Conservation (phyloP, 1,140 invertebrate genomes). For the Hylaeus volcanicus region DNA sequence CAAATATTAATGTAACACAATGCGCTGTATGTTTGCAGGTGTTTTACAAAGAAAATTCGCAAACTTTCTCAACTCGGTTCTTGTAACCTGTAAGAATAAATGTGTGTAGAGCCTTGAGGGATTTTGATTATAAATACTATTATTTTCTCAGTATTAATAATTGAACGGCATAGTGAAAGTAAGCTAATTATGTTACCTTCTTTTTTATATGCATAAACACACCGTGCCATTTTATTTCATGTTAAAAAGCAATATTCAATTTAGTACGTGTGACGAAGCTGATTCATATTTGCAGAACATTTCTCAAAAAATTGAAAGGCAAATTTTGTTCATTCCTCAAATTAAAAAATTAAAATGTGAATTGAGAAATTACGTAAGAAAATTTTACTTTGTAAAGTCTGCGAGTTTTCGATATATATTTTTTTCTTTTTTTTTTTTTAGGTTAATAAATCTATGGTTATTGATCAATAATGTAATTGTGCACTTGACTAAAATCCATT, state of each 20-base stretch:
- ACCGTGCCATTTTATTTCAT: constrained; percentile 26
- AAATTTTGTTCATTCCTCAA: neutral
- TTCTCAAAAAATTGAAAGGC: neutral
- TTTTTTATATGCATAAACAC: neutral
- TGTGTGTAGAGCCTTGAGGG: constrained; percentile 35
- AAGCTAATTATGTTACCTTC: neutral
- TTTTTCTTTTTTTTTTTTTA: constrained; percentile 1
- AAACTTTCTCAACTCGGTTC: constrained; percentile 13
- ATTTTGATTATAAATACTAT: neutral
- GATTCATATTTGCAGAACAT: neutral
- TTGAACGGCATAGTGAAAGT: neutral
- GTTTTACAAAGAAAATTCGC: constrained; percentile 32
- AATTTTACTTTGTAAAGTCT: constrained; percentile 4
- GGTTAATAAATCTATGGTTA: neutral
- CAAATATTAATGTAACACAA: constrained; percentile 45
- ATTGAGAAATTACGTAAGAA: constrained; percentile 1
- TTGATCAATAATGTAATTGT: constrained; percentile 14
- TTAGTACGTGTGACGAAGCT: neutral
- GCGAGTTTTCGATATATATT: constrained; percentile 23
- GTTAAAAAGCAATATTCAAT: constrained; percentile 15
- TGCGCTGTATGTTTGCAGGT: constrained; percentile 25
- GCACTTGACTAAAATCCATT: constrained; percentile 18
- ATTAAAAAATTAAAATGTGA: neutral
- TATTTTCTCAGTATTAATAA: constrained; percentile 29
- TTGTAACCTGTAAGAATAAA: constrained; percentile 13